phyloP scores from a whole-genome alignment of 2,888 invertebrate species.

The Linnaemya tessellans region DNA sequence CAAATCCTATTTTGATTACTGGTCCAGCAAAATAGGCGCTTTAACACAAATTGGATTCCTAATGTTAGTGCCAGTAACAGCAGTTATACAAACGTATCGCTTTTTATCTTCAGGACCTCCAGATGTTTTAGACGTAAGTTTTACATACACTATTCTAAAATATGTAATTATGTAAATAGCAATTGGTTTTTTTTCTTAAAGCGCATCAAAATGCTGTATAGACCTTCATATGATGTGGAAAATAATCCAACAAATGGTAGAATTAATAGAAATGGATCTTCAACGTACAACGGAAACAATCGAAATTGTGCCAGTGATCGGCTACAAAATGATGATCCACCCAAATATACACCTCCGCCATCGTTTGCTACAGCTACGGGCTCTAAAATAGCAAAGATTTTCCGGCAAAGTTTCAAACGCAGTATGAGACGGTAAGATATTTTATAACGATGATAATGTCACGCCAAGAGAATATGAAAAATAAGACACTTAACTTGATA shows the following conservation, averaged over 20 bases:
- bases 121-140: constrained; percentile 92
- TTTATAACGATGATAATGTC: too few relatives aligned
- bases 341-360: background rate
- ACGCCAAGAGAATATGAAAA: too few relatives aligned
- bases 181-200: constrained; percentile 84
- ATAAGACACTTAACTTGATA: too few relatives aligned
- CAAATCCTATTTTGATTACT: constrained; percentile 90
- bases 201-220: constrained; percentile 93
- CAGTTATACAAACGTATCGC: constrained; percentile 87
- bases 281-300: constrained; percentile 8
- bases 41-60: constrained; percentile 90
- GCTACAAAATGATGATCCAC: background rate
- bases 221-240: constrained; percentile 85
- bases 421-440: background rate
- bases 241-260: constrained; percentile 29
- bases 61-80: constrained; percentile 86
- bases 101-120: constrained; percentile 93
- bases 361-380: background rate
- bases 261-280: constrained; percentile 42
- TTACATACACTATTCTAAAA: constrained; percentile 71
- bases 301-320: too few relatives aligned
- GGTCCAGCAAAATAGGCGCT: constrained; percentile 91
- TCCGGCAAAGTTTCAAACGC: background rate
- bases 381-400: background rate
- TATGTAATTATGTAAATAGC: background rate